phyloP scores from a whole-genome alignment of 2,113 vertebrate genomes.

The Tragelaphus imberbis region DNA sequence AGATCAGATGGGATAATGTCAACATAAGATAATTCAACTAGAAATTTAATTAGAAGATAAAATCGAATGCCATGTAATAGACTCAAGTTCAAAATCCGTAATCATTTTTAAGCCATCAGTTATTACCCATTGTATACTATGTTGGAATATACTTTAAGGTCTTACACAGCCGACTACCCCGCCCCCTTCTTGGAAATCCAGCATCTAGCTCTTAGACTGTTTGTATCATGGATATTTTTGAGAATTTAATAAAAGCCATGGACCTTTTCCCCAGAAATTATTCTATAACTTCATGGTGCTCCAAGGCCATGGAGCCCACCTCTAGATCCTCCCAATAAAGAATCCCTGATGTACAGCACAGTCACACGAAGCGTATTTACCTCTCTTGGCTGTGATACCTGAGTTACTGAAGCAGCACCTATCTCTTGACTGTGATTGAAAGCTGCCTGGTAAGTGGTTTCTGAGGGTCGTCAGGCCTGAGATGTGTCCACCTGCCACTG shows the following conservation, averaged over 20 bases:
- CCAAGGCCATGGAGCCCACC: background rate
- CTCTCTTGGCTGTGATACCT: conserved; percentile 21
- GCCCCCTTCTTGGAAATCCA: background rate
- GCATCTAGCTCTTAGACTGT: background rate
- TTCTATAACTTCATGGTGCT: background rate
- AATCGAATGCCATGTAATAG: background rate
- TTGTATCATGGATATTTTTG: background rate
- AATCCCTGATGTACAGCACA: background rate
- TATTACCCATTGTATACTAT: background rate
- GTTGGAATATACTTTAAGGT: background rate
- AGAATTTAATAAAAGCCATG: background rate
- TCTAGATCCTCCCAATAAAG: background rate
- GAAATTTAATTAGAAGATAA: background rate
- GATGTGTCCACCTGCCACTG: conserved; percentile 31
- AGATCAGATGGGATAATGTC: background rate
- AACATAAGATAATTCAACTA: background rate
- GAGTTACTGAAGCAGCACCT: conserved; percentile 61
- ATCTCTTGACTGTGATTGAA: conserved; percentile 63
- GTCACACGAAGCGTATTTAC: background rate
- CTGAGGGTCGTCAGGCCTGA: conserved; percentile 56
- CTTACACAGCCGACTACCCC: background rate
- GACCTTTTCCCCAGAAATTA: background rate
- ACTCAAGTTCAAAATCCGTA: background rate
- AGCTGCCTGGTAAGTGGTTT: conserved; percentile 60
- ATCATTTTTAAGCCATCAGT: background rate